Evolutionary conservation across 2,888 invertebrate genomes (phyloP).

Genomic region (Leucophenga montana): DNA sequence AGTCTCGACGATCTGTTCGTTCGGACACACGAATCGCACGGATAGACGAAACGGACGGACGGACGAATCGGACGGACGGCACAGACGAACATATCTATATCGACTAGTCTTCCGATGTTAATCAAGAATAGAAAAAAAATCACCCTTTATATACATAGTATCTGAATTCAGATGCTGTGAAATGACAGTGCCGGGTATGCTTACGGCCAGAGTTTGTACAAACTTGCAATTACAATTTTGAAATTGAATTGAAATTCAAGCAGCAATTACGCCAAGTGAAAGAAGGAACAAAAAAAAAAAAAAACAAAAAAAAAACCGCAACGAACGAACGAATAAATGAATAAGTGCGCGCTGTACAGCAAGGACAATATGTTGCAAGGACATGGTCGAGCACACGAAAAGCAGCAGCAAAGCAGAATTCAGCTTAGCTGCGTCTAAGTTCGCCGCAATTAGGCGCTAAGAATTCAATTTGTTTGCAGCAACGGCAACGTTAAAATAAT

Average conservation of each 20-base stretch:
- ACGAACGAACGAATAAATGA: conserved; percentile 7
- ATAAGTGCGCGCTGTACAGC: not conserved
- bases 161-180: too few relatives aligned
- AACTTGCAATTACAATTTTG: conserved; percentile 43
- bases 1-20: too few relatives aligned
- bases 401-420: not conserved
- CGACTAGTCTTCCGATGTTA: too few relatives aligned
- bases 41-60: too few relatives aligned
- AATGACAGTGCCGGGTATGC: conserved; percentile 21
- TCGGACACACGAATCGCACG: too few relatives aligned
- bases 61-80: too few relatives aligned
- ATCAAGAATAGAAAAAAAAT: too few relatives aligned
- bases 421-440: conserved; percentile 33
- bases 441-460: conserved; percentile 62
- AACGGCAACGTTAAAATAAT: conserved; percentile 57
- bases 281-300: conserved; percentile 46
- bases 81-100: too few relatives aligned
- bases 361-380: conserved; percentile 7
- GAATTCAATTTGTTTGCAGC: conserved; percentile 61
- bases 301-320: conserved; percentile 37
- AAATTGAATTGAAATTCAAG: conserved; percentile 64
- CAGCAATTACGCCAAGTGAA: conserved; percentile 57
- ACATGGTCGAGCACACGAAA: not conserved
- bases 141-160: too few relatives aligned
- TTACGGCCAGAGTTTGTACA: conserved; percentile 19